These are phyloP conservation scores for Prenolepis imparis DNA, from an alignment of 2,888 invertebrate genomes.

Conservation along the genomic window DNA sequence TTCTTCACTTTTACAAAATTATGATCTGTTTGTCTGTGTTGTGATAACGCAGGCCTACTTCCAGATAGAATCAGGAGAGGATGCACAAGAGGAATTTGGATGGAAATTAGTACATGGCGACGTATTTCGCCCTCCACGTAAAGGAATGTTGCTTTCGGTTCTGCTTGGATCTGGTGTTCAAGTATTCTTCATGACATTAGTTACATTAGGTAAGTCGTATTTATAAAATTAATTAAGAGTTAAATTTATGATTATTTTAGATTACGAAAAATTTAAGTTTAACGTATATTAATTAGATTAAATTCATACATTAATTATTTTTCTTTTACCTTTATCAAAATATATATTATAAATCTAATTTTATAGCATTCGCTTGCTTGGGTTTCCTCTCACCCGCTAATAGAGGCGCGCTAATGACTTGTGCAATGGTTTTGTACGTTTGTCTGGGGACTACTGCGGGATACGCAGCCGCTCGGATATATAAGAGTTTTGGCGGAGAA, in stretches of 20 bases:
- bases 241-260: slow-evolving; percentile 5
- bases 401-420: slow-evolving; percentile 99
- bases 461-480: slow-evolving; percentile 98
- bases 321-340: neutral
- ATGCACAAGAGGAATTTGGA: slow-evolving; percentile 98
- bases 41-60: slow-evolving; percentile 84
- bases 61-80: slow-evolving; percentile 93
- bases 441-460: slow-evolving; percentile 98
- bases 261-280: neutral
- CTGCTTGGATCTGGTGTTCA: slow-evolving; percentile 98
- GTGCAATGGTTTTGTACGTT: slow-evolving; percentile 98
- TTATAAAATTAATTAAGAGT: slow-evolving; percentile 3
- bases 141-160: slow-evolving; percentile 98
- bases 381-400: slow-evolving; percentile 99
- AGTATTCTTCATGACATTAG: slow-evolving; percentile 97
- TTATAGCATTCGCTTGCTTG: slow-evolving; percentile 97
- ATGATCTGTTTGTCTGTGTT: slow-evolving; percentile 81
- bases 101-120: slow-evolving; percentile 99
- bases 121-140: slow-evolving; percentile 98
- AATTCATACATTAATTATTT: neutral
- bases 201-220: slow-evolving; percentile 91
- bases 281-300: neutral
- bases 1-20: slow-evolving; percentile 64
- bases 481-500: slow-evolving; percentile 99
- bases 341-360: slow-evolving; percentile 19